These are phyloP conservation scores for Podarcis siculus DNA, from an alignment of 2,797 vertebrate genomes.

Conservation along the genomic window DNA sequence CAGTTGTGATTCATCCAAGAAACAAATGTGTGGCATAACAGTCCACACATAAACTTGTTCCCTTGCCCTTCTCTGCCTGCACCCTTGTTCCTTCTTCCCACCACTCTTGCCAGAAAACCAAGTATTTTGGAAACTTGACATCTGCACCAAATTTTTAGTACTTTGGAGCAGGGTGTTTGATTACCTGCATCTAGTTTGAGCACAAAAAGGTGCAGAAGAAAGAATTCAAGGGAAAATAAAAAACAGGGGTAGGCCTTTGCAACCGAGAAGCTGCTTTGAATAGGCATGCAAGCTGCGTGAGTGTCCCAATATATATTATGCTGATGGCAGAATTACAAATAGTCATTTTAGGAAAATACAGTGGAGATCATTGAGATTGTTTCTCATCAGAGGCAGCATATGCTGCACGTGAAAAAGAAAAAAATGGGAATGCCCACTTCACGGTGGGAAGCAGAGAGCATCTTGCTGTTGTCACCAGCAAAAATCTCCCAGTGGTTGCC, in stretches of 20 bases:
- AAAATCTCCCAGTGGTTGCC: neutral
- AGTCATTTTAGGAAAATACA: conserved; percentile 17
- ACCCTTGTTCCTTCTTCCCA: neutral
- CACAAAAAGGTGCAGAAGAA: neutral
- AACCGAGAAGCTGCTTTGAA: conserved; percentile 31
- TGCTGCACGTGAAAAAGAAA: neutral
- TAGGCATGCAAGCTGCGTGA: conserved; percentile 3
- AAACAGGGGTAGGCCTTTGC: conserved; percentile 3
- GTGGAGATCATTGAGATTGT: conserved; percentile 29
- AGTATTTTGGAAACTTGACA: neutral
- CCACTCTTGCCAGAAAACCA: neutral
- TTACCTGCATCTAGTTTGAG: neutral
- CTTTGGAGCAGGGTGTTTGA: neutral
- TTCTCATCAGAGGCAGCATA: neutral
- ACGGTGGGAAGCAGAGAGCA: conserved; percentile 32
- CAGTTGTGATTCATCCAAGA: conserved; percentile 44
- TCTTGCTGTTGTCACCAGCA: neutral
- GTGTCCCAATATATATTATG: neutral
- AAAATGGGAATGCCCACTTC: conserved; percentile 24
- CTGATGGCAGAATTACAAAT: neutral
- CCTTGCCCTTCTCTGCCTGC: neutral
- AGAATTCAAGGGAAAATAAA: neutral
- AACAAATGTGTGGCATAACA: conserved; percentile 14
- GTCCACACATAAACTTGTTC: neutral
- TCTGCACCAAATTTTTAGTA: neutral